Evolutionary conservation across 2,888 invertebrate genomes (phyloP).

Genomic region (Barypeithes pellucidus): DNA sequence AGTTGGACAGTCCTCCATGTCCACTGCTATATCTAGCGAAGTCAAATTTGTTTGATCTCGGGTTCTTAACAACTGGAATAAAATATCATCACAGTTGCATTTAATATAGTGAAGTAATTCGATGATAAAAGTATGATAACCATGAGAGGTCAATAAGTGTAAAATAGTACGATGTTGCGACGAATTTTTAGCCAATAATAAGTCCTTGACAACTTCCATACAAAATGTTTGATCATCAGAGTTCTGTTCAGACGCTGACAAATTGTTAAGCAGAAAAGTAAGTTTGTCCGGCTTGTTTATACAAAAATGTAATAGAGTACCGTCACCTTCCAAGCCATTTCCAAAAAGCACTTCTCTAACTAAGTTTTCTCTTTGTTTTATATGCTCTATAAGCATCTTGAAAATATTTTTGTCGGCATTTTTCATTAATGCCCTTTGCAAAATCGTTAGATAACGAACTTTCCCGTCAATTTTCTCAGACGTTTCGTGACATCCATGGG

Average conservation of each 20-base stretch:
- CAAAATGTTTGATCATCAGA: no score
- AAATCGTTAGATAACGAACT: not conserved
- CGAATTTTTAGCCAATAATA: conserved; percentile 18
- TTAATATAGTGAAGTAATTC: not conserved
- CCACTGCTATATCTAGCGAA: not conserved
- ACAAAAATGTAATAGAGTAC: not conserved
- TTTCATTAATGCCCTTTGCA: conserved; percentile 1
- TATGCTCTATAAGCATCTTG: not conserved
- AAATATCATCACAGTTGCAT: not conserved
- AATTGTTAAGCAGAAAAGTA: not conserved
- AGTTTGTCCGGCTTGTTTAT: not conserved
- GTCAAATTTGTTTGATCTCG: conserved; percentile 6
- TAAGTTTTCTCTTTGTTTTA: not conserved
- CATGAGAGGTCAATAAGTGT: not conserved
- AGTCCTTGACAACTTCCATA: not conserved
- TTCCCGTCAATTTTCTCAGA: not conserved
- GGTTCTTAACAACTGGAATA: not conserved
- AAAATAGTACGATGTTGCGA: not conserved
- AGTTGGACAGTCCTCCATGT: not conserved
- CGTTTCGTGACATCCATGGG: not conserved
- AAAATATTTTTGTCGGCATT: not conserved
- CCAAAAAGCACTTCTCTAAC: not conserved
- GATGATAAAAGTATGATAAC: not conserved
- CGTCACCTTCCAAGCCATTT: conserved; percentile 15
- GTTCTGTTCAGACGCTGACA: not conserved